Percentiles rank a stretch among this genome's conserved stretches.
Evolutionary conservation across 2,888 invertebrate species (phyloP).

Genomic region (Agrypnus murinus): DNA sequence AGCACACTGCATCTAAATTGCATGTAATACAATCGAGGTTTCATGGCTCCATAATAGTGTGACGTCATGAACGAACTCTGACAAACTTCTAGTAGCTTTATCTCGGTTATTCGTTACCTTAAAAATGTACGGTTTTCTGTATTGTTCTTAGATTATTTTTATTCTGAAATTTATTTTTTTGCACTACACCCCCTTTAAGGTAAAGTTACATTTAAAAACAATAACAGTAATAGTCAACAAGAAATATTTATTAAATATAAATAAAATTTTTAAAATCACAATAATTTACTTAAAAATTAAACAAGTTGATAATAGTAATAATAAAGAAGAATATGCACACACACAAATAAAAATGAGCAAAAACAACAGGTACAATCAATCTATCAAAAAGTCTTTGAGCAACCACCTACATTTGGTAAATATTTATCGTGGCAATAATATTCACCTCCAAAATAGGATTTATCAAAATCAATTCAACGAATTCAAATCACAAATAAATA

Average conservation of each 20-base stretch:
- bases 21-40: too few relatives aligned
- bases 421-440: not conserved
- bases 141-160: too few relatives aligned
- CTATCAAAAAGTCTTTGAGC: conserved; percentile 33
- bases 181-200: too few relatives aligned
- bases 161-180: too few relatives aligned
- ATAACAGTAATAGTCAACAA: conserved; percentile 14
- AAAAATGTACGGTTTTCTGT: too few relatives aligned
- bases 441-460: not conserved
- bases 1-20: too few relatives aligned
- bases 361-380: conserved; percentile 43
- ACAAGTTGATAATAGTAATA: too few relatives aligned
- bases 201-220: too few relatives aligned
- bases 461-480: not conserved
- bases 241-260: conserved; percentile 7
- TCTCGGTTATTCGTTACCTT: too few relatives aligned
- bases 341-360: conserved; percentile 35
- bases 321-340: conserved; percentile 36
- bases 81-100: too few relatives aligned
- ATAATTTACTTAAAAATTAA: conserved; percentile 26
- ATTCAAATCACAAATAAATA: conserved; percentile 21
- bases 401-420: conserved; percentile 16
- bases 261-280: conserved; percentile 19
- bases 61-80: too few relatives aligned
- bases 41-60: too few relatives aligned